phyloP scores from a whole-genome alignment of 2,888 invertebrate genomes.

The Philhelius pedissequus region DNA sequence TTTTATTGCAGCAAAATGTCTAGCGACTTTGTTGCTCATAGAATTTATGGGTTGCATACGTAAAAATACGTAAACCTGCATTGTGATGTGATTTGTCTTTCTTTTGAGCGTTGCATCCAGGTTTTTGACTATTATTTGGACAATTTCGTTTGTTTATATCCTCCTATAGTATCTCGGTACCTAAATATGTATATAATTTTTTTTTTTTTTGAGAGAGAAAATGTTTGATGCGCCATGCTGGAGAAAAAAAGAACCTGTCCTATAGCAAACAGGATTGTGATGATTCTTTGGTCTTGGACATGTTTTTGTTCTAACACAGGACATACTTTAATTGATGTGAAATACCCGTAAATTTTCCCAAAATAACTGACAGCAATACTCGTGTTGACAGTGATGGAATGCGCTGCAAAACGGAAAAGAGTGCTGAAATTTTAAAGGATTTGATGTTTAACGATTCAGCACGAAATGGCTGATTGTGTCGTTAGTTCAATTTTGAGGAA shows the following conservation, averaged over 20 bases:
- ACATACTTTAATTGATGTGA: slow-evolving; percentile 65
- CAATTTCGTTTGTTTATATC: neutral
- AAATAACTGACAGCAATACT: slow-evolving; percentile 55
- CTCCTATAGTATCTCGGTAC: neutral
- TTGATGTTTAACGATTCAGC: slow-evolving; percentile 19
- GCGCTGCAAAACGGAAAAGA: slow-evolving; percentile 21
- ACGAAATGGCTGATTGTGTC: slow-evolving; percentile 30
- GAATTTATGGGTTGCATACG: slow-evolving; percentile 68
- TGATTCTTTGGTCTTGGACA: slow-evolving; percentile 54
- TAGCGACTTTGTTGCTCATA: slow-evolving; percentile 67
- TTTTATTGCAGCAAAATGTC: slow-evolving; percentile 69
- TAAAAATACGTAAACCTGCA: slow-evolving; percentile 69
- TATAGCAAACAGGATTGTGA: neutral
- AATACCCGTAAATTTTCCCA: slow-evolving; percentile 63
- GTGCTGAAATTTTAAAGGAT: slow-evolving; percentile 11
- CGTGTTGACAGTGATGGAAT: slow-evolving; percentile 64
- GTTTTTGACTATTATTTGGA: slow-evolving; percentile 60
- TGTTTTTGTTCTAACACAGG: slow-evolving; percentile 15
- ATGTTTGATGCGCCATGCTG: neutral
- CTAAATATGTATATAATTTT: neutral
- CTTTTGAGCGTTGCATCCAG: slow-evolving; percentile 66
- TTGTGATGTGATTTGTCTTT: slow-evolving; percentile 68
- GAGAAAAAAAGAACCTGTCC: slow-evolving; percentile 4
- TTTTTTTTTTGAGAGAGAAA: neutral
- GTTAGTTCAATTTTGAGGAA: slow-evolving; percentile 26